A percentile compares a stretch with the other conserved stretches of the same genome.
Evolutionary conservation across 2,888 invertebrate species (phyloP).

Genomic region (Cryptocheilus praepositus): DNA sequence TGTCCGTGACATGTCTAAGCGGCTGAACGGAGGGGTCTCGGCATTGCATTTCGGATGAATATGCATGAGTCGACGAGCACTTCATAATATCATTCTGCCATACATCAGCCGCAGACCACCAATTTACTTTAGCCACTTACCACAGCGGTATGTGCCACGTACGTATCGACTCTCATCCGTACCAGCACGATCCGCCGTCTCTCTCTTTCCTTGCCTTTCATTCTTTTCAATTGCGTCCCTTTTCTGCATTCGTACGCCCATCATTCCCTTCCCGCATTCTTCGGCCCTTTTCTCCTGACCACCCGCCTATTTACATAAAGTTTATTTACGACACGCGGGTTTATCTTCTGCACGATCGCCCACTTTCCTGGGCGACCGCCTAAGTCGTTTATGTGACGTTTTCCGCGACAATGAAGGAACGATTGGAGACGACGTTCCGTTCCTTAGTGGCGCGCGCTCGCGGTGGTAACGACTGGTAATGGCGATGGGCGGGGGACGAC

Average conservation of each 20-base stretch:
- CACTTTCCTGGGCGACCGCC: slow-evolving; percentile 34
- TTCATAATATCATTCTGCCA: slow-evolving; percentile 57
- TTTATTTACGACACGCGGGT: slow-evolving; percentile 32
- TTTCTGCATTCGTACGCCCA: not conserved
- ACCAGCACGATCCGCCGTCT: not conserved
- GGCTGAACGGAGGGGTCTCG: slow-evolving; percentile 17
- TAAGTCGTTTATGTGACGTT: slow-evolving; percentile 22
- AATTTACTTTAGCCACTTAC: slow-evolving; percentile 54
- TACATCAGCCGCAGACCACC: slow-evolving; percentile 58
- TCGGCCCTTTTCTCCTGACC: not conserved
- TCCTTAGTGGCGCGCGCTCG: not conserved
- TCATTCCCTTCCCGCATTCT: not conserved
- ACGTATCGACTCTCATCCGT: slow-evolving; percentile 36
- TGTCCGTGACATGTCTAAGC: slow-evolving; percentile 22
- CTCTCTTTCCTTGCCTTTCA: slow-evolving; percentile 2
- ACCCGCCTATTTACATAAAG: slow-evolving; percentile 39
- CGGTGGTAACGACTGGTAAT: slow-evolving; percentile 36
- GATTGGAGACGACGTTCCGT: not conserved
- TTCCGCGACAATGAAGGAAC: slow-evolving; percentile 5
- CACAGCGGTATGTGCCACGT: slow-evolving; percentile 39
- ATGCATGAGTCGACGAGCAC: slow-evolving; percentile 54
- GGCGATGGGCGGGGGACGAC: slow-evolving; percentile 18
- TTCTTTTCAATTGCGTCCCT: not conserved
- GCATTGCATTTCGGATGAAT: slow-evolving; percentile 47
- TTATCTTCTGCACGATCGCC: slow-evolving; percentile 28